These are phyloP conservation scores for Telmatherina bonti DNA, from an alignment of 2,797 vertebrate genomes.

Conservation along the genomic window DNA sequence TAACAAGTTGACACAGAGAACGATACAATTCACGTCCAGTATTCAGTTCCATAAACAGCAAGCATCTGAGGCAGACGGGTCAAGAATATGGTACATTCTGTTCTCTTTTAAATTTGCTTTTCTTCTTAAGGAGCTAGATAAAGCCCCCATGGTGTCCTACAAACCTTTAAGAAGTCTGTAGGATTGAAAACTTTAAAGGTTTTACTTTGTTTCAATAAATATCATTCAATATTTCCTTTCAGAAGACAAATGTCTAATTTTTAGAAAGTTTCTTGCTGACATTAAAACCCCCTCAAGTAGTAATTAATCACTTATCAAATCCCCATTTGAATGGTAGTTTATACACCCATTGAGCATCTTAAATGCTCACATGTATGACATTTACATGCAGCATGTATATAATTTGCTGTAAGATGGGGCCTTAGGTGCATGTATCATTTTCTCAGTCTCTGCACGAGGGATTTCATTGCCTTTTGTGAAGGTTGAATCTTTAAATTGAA, in stretches of 20 bases:
- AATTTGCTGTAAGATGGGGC: background rate
- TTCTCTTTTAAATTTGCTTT: slow-evolving; percentile 76
- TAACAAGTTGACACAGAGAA: slow-evolving; percentile 84
- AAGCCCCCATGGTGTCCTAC: slow-evolving; percentile 52
- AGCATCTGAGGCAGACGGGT: slow-evolving; percentile 81
- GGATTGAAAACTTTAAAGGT: slow-evolving; percentile 40
- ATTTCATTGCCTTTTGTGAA: background rate
- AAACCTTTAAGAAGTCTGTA: slow-evolving; percentile 43
- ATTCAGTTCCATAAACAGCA: slow-evolving; percentile 80
- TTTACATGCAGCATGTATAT: background rate
- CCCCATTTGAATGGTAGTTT: background rate
- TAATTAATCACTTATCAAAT: slow-evolving; percentile 6
- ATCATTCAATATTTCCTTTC: slow-evolving; percentile 27
- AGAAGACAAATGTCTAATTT: slow-evolving; percentile 9
- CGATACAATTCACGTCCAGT: slow-evolving; percentile 82
- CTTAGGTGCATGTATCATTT: background rate
- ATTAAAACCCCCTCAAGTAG: slow-evolving; percentile 15
- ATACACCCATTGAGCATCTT: background rate
- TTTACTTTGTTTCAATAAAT: slow-evolving; percentile 19
- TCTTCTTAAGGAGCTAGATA: slow-evolving; percentile 53
- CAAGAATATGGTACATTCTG: slow-evolving; percentile 85
- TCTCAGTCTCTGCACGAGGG: background rate
- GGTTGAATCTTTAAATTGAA: background rate
- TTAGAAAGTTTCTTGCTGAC: slow-evolving; percentile 6
- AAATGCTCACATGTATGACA: background rate